Base-by-base conservation (phyloP, 2,888 invertebrate genomes). In the Drosophila borborema region DNA sequence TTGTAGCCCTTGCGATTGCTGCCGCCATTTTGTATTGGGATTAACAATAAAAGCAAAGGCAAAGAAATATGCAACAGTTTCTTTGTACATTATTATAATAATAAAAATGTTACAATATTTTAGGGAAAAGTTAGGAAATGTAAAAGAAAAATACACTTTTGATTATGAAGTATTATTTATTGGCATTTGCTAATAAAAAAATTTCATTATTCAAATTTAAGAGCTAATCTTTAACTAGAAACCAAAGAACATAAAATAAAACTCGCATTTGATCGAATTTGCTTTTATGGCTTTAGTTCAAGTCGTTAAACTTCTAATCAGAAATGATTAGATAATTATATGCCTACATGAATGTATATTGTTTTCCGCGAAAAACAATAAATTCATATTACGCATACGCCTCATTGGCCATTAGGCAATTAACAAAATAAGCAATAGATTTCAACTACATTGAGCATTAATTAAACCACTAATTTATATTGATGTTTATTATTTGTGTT, bases 21-120 rank as follows among this genome's bases (percentile, higher is more conserved):
- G 76, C 58, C 72, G 72, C 85, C 82, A 84, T 82, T 87, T 82
- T 87, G 85, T 56, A 45, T 55, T 83, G 54, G 41, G 34, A 41
- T 54, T 66, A 67, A 16, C 41, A 46, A 12, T 12, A 18, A n/a
- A n/a, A 62, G 12, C 10, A 31, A 60, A 64, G 31, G 43, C 61
- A 64, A 36, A 56, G 58, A 77, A 46, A 49, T 54, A 73, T 80
- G 86, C 83, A 83, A 83, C 89, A 88, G 86, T 77, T 88, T 77
- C 1, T 5, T 20, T 5, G 2, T 20, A 20, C 5, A 5, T 28
- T 28, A 28, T 5, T 2, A 28, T 28, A 4, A 28, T 28, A 4
- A 28, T 28, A 28, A 28, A 28, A 28, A 28, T 79, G 56, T 62
- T 23, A 8, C 45, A 16, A 20, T 56, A 14, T 18, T 31, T n/a